Evolutionary conservation across 2,888 invertebrate species (phyloP), one percentile per base, ranked within the genome.

Genomic region (Caenorhabditis sulstoni): DNA sequence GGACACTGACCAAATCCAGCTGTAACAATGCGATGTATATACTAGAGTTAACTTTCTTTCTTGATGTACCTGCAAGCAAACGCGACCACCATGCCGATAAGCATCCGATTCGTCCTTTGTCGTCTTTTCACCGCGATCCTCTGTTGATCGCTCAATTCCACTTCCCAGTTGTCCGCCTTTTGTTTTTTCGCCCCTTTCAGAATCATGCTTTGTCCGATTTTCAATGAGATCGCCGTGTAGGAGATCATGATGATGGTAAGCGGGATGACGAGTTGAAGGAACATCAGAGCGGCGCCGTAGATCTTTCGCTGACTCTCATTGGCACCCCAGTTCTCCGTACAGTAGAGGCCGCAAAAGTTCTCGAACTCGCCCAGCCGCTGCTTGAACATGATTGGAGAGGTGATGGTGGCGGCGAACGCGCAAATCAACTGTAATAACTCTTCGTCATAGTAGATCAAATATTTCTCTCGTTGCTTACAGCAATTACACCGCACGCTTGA

Each of bases 81-180:
- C 0, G 87, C 87, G 59, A 87, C 85, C 23, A 87, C 87, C 87
- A 88, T 88, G 5, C 86, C 89, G 61, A 89, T 89, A 20, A 89
- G 79, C 89, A 89, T 89, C 18, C 89, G 83, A 79, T 89, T 89
- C 3, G 89, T 89, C 37, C 89, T 64, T 73, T 89, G 89, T 20
- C 88, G 81, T 22, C 89, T 75, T 58, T 85, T 85, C 41, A 86
- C 82, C 2, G 89, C 89, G 11, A 85, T 84, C 29, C 86, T 66
- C 71, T 88, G 89, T 74, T 89, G 89, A 50, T 87, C 88, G 14
- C 82, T 84, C 37, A 84, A 62, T 44, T 80, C 71, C 50, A 75
- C 67, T 49, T 89, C 86, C 89, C 89, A 89, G 59, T 82, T 83
- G 53, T 74, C 68, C 3, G 71, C 53, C 18, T 73, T 79, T 18